Conservation (phyloP, 1,140 invertebrate species). For the Anastrepha ludens region DNA sequence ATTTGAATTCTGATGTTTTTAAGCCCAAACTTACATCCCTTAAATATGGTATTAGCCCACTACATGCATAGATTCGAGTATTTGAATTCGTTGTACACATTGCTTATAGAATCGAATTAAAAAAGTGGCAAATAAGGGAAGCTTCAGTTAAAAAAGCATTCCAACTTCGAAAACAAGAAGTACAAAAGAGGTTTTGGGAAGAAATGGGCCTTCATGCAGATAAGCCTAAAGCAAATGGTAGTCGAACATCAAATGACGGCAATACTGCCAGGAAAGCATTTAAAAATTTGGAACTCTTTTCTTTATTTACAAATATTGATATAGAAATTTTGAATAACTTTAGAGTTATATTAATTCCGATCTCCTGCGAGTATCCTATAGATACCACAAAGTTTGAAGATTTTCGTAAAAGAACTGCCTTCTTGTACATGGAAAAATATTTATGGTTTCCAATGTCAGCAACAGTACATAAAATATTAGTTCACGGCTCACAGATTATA, state of each 20-base stretch:
- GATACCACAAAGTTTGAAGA: slow-evolving; percentile 26
- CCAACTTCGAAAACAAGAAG: no score
- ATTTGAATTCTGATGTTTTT: no score
- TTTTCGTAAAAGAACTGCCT: slow-evolving; percentile 40
- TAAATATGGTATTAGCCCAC: no score
- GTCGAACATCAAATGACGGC: not conserved
- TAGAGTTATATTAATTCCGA: not conserved
- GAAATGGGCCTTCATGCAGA: no score
- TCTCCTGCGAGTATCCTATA: not conserved
- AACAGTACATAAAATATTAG: slow-evolving; percentile 56
- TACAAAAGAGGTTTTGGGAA: no score
- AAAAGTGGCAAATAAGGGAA: no score
- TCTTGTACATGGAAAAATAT: slow-evolving; percentile 51
- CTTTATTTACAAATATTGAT: not conserved
- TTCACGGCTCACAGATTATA: slow-evolving; percentile 52
- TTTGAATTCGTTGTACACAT: no score
- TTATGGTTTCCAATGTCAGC: slow-evolving; percentile 57
- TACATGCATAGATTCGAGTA: no score
- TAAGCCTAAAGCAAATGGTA: no score
- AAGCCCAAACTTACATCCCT: no score
- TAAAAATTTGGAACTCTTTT: not conserved
- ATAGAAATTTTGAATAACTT: not conserved
- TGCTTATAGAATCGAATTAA: no score
- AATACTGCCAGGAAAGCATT: slow-evolving; percentile 5
- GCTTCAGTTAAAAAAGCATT: no score